phyloP scores from a whole-genome alignment of 2,113 vertebrate genomes.

The Lonchura striata region DNA sequence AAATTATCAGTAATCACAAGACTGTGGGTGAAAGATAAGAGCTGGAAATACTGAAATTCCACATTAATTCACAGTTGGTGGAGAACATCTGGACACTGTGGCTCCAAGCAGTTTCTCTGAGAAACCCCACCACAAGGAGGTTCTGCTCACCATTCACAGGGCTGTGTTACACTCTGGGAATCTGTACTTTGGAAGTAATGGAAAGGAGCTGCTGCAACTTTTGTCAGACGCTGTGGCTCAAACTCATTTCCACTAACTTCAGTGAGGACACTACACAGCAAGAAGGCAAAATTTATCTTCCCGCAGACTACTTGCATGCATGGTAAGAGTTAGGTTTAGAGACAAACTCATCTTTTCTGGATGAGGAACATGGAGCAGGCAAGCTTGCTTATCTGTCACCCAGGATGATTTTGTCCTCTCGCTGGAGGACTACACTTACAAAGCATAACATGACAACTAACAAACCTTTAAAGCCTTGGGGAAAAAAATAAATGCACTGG shows the following conservation, averaged over 20 bases:
- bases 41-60: background rate
- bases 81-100: background rate
- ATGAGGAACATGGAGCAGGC: background rate
- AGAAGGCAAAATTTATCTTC: background rate
- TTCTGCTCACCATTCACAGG: background rate
- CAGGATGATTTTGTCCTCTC: background rate
- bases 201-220: background rate
- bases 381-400: background rate
- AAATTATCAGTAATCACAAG: background rate
- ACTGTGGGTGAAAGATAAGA: background rate
- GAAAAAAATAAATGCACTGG: background rate
- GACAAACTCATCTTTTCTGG: background rate
- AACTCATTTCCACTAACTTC: background rate
- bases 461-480: background rate
- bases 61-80: background rate
- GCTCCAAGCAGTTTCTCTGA: rapidly evolving
- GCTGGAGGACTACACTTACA: background rate
- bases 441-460: background rate
- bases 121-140: background rate
- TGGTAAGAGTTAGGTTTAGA: background rate
- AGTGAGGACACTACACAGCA: background rate
- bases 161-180: background rate
- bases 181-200: background rate
- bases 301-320: rapidly evolving
- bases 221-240: background rate